Evolutionary conservation across 2,797 vertebrate species (phyloP).

Genomic region (Neoniphon sammara): DNA sequence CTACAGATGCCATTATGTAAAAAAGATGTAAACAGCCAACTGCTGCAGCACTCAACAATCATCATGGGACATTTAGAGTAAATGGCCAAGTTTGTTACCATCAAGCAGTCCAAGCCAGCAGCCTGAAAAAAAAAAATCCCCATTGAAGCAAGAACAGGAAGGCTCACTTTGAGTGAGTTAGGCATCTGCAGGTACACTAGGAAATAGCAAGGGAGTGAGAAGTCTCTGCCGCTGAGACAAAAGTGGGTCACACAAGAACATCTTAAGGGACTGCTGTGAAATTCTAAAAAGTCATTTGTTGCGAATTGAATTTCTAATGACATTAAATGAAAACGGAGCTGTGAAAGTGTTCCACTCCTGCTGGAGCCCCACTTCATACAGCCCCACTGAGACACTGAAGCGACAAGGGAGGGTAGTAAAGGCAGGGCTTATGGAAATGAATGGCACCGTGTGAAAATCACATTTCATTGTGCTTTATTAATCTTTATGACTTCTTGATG

Average conservation of each 20-base stretch:
- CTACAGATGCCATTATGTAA: constrained; percentile 32
- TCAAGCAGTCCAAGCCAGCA: constrained; percentile 5
- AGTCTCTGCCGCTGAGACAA: constrained; percentile 55
- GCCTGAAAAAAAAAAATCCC: constrained; percentile 6
- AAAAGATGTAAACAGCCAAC: constrained; percentile 31
- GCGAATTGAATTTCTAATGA: constrained; percentile 85
- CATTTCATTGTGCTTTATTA: constrained; percentile 80
- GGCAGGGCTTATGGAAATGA: constrained; percentile 81
- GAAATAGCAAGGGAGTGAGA: constrained; percentile 27
- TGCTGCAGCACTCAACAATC: constrained; percentile 30
- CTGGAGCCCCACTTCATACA: constrained; percentile 59
- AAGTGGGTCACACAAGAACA: constrained; percentile 75
- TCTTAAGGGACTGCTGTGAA: constrained; percentile 78
- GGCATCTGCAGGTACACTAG: constrained; percentile 34
- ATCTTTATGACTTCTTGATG: constrained; percentile 74
- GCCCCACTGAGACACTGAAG: constrained; percentile 66
- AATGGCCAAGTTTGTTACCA: constrained; percentile 56
- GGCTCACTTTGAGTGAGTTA: constrained; percentile 28
- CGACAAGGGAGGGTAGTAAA: constrained; percentile 67
- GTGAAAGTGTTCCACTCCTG: constrained; percentile 67
- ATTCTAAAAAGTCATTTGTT: constrained; percentile 82
- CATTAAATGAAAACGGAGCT: constrained; percentile 81
- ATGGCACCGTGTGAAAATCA: constrained; percentile 71
- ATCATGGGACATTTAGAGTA: constrained; percentile 40
- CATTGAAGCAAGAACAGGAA: constrained; percentile 17